These are phyloP conservation scores for Alcedo atthis DNA, from an alignment of 2,797 vertebrate species.

Conservation along the genomic window DNA sequence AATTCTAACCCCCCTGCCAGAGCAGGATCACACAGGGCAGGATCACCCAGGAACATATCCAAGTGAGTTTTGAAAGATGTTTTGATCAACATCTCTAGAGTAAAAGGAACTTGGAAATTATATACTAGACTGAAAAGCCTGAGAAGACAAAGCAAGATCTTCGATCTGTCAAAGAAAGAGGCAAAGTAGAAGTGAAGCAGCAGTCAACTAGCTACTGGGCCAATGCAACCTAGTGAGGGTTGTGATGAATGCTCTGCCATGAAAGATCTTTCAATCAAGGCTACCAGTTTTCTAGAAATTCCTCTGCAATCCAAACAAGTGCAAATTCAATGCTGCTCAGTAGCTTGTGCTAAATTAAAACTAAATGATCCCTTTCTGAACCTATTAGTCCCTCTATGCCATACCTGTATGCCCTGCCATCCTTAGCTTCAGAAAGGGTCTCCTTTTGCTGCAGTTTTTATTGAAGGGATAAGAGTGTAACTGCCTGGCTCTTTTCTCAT, in stretches of 20 bases:
- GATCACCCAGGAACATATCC: no score
- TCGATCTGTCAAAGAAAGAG: neutral
- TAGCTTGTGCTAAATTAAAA: neutral
- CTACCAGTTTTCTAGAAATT: neutral
- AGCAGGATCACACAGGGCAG: no score
- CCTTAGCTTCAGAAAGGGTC: neutral
- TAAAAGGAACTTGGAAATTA: neutral
- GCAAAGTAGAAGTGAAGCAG: neutral
- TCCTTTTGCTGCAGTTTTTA: neutral
- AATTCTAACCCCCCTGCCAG: no score
- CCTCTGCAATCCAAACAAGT: neutral
- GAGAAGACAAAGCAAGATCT: neutral
- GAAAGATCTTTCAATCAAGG: neutral
- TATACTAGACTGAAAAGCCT: neutral
- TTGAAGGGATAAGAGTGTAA: neutral
- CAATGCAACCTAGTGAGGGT: neutral
- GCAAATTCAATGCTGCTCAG: neutral
- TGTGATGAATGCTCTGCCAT: neutral
- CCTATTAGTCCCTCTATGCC: neutral
- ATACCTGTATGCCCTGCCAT: neutral
- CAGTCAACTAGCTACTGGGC: neutral
- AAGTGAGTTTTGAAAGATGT: no score
- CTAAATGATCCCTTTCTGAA: neutral
- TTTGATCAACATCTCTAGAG: neutral
- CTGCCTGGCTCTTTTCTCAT: neutral